Evolutionary conservation across 2,888 invertebrate genomes (phyloP).

Genomic region (Tenodera sinensis): DNA sequence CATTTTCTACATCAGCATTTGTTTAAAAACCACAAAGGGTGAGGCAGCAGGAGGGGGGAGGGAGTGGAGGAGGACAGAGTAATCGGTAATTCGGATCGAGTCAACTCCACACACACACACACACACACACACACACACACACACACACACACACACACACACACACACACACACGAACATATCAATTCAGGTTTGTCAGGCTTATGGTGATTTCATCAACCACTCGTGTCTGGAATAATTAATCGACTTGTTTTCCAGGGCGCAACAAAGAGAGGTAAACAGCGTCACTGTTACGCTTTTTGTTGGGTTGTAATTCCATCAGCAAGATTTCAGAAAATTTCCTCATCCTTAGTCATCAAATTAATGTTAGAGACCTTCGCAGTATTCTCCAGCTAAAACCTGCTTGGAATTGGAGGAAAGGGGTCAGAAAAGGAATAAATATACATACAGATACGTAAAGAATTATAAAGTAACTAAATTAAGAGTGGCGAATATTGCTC

Average conservation of each 20-base stretch:
- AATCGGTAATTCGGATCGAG: constrained; percentile 14
- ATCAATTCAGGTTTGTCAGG: constrained; percentile 15
- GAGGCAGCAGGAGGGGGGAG: background rate
- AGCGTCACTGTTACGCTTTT: background rate
- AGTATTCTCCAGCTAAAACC: too few relatives aligned
- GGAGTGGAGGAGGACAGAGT: background rate
- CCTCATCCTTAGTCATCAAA: background rate
- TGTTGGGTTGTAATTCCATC: background rate
- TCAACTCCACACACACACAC: background rate
- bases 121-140: background rate
- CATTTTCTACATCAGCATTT: constrained; percentile 8
- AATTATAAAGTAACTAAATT: too few relatives aligned
- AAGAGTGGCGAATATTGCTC: too few relatives aligned
- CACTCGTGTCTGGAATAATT: constrained; percentile 20
- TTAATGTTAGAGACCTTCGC: background rate
- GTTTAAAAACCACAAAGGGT: background rate
- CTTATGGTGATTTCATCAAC: constrained; percentile 16
- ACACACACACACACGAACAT: background rate
- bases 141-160: background rate
- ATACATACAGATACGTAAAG: too few relatives aligned
- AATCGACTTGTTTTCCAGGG: constrained; percentile 3
- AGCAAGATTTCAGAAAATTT: background rate
- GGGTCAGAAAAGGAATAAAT: too few relatives aligned
- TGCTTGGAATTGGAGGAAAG: too few relatives aligned
- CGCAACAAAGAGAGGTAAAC: background rate